These are phyloP conservation scores for Synodontis membranacea DNA, from an alignment of 2,113 vertebrate genomes.

Conservation along the genomic window DNA sequence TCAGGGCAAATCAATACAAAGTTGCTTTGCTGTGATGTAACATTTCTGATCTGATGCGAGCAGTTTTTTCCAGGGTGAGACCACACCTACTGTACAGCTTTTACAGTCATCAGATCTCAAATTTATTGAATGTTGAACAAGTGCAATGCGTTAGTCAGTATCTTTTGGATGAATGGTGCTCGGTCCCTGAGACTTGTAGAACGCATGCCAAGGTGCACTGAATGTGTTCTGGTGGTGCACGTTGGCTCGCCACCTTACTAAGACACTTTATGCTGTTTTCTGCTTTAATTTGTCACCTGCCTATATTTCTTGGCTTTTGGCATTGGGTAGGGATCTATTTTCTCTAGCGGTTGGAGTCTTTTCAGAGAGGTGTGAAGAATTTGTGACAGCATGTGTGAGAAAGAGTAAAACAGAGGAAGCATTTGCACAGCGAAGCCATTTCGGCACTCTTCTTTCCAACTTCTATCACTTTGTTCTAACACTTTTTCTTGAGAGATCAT, in stretches of 20 bases:
- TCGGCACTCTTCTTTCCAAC: background rate
- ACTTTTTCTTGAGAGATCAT: background rate
- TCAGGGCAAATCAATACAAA: background rate
- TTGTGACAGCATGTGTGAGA: background rate
- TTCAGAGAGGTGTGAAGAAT: background rate
- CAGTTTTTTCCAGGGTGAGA: background rate
- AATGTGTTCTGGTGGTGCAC: background rate
- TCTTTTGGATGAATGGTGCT: background rate
- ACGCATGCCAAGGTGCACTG: background rate
- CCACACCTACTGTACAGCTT: background rate
- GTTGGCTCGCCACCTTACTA: background rate
- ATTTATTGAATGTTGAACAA: background rate
- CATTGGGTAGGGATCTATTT: slow-evolving; percentile 41
- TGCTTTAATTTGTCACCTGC: background rate
- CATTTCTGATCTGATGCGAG: background rate
- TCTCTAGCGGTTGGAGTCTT: slow-evolving; percentile 31
- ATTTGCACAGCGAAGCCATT: background rate
- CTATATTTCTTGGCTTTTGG: slow-evolving; percentile 47
- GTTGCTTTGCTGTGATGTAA: background rate
- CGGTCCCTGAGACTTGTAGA: background rate
- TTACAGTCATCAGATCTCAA: background rate
- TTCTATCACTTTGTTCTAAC: background rate
- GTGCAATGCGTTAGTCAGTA: background rate
- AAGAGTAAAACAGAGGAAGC: slow-evolving; percentile 3
- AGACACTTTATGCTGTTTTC: background rate